phyloP scores from a whole-genome alignment of 2,888 invertebrate species.

The Ecliptopera silaceata region DNA sequence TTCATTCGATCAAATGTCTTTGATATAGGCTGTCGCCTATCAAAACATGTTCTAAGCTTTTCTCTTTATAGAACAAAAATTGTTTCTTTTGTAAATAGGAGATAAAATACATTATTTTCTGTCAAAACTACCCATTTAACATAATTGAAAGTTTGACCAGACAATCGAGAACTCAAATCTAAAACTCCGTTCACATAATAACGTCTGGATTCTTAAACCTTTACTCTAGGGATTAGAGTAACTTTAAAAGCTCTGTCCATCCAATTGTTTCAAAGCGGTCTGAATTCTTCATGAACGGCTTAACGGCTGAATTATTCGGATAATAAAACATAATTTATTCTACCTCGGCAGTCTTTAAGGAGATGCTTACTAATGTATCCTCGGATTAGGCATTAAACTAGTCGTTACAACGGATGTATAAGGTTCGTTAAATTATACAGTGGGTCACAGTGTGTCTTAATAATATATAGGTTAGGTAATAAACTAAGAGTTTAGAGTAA shows the following conservation, averaged over 20 bases:
- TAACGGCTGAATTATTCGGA: constrained; percentile 30
- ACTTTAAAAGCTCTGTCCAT: constrained; percentile 1
- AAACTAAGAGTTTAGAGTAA: no score
- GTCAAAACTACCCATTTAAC: no score
- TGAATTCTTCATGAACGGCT: constrained; percentile 29
- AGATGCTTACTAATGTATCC: constrained; percentile 33
- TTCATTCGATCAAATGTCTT: no score
- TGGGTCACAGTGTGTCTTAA: constrained; percentile 13
- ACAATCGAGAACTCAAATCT: neutral
- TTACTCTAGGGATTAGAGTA: neutral
- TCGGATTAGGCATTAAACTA: constrained; percentile 35
- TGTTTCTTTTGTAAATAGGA: no score
- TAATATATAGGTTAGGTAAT: no score
- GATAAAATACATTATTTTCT: no score
- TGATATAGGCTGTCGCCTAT: no score
- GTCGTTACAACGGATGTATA: constrained; percentile 24
- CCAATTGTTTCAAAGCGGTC: constrained; percentile 21
- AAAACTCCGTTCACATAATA: neutral
- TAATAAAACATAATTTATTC: constrained; percentile 36
- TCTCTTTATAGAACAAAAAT: no score
- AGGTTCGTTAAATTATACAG: constrained; percentile 24
- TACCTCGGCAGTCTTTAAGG: constrained; percentile 34
- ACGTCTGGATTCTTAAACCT: neutral
- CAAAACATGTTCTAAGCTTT: no score
- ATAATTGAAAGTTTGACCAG: no score